Evolutionary conservation across 1,140 invertebrate species (phyloP), one percentile per base, ranked within the genome.

Genomic region (Lepidurus packardi): DNA sequence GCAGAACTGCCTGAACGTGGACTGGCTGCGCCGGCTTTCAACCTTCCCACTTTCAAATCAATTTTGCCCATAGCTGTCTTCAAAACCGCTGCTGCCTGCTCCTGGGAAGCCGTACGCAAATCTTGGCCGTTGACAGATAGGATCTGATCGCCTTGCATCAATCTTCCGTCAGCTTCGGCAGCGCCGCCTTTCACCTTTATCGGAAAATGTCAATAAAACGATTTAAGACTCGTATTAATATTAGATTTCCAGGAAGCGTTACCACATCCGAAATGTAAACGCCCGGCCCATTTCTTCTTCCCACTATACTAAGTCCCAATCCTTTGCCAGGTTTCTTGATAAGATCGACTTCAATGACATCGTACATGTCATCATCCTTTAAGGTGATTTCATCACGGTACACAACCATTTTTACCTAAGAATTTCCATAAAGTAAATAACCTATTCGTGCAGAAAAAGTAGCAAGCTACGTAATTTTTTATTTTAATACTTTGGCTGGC

Each of bases 261-360:
- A 98, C 97, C 83, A 99, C 89, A 84, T 99, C 97, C 34, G 93
- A 94, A 79, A 99, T 92, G 84, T 96, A 98, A 78, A 97, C 94
- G 45, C 96, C 96, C 42, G 91, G 90, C 74, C 93, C 94, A 82
- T 91, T 91, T 81, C 93, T 92, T 74, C 92, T 91, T n/a, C 93
- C 94, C 21, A 95, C 91, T 80, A 98, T 91, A 81, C 93, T 94
- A 45, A 99, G 88, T 0, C 97, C 98, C 6, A 98, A 88, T 75
- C 96, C 95, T 87, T 95, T 93, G 10, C 95, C 95, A 0, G 93
- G 89, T 84, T 98, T 98, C 84, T 97, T 98, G 42, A 91, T 87
- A 41, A 99, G 85, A 79, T 99, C 96, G 0, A 98, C 91, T 78
- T 95, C 93, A 75, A 98, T 90, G 42, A 92, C 90, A 73, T 94